phyloP scores from a whole-genome alignment of 2,797 vertebrate genomes.

The Glyptemys insculpta region DNA sequence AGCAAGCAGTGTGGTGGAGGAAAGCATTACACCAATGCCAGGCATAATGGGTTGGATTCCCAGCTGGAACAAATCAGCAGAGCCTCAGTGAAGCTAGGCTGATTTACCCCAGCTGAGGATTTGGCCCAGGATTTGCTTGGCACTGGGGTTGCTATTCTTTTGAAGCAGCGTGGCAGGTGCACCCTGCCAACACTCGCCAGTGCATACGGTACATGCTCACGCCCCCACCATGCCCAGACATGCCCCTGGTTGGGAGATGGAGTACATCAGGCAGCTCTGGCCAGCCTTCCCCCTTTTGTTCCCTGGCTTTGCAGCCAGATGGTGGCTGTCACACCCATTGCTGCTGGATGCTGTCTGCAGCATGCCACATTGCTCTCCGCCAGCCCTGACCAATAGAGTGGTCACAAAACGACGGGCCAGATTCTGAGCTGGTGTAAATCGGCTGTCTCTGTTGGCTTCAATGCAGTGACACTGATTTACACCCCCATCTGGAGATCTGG shows the following conservation, averaged over 20 bases:
- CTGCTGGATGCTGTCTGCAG: neutral
- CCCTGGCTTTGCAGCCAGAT: neutral
- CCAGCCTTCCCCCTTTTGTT: neutral
- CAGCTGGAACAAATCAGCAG: neutral
- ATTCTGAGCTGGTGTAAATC: neutral
- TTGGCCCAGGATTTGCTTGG: neutral
- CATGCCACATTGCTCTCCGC: neutral
- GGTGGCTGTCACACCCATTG: neutral
- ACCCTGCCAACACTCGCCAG: neutral
- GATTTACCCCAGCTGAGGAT: neutral
- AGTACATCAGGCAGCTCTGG: neutral
- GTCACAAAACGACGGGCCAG: neutral
- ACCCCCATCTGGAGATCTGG: neutral
- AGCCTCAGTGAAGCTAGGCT: neutral
- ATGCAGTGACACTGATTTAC: neutral
- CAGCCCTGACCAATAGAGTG: neutral
- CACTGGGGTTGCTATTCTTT: neutral
- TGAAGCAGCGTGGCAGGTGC: neutral
- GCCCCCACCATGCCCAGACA: neutral
- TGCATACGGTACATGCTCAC: neutral
- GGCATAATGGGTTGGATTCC: neutral
- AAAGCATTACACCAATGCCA: neutral
- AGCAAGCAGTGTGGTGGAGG: neutral
- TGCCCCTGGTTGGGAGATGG: neutral
- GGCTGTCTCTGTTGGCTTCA: neutral